Base-by-base conservation (phyloP, 1,140 invertebrate genomes). In the Chrysomallon squamiferum region DNA sequence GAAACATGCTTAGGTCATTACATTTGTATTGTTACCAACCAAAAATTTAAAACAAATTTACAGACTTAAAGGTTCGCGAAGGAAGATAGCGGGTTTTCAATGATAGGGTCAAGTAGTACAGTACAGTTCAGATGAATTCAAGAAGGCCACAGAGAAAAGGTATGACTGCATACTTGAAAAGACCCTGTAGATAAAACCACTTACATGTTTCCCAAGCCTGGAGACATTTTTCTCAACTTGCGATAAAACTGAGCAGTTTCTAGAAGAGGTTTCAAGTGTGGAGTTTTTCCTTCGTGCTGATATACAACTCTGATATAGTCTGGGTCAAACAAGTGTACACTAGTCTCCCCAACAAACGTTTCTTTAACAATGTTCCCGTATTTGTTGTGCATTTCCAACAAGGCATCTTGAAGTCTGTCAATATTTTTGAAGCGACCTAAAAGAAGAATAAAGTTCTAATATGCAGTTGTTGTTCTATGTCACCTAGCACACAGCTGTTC, bases 151-250 rank as follows among this genome's bases (percentile, higher is more conserved):
- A n/a, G n/a, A n/a, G n/a, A n/a, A n/a, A n/a, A n/a, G n/a, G n/a
- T n/a, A n/a, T n/a, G n/a, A n/a, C n/a, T n/a, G 43, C 43, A 45
- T 45, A 38, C 35, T 38, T 38, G 5, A 38, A 38, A 38, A 38
- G 5, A 38, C 15, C 15, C 35, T 38, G 35, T 38, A 15, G 15
- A 7, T 38, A 38, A 38, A 7, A n/a, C n/a, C n/a, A 38, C 81
- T 82, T 78, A 89, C 88, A 82, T 84, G 74, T 89, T 89, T 45
- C 89, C 88, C 5, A 90, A 76, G 22, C 89, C 89, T 9, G 81
- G 83, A 32, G 86, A 87, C 64, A 88, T 75, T 61, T 84, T 74
- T 38, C 81, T 84, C 74, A 85, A 80, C 71, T 85, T 73, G 68
- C 86, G 77, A 72, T 88, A 89, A n/a, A 84, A 60, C 71, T 87